Evolutionary conservation across 1,140 invertebrate species (phyloP).

Genomic region (Lordiphosa mommai): DNA sequence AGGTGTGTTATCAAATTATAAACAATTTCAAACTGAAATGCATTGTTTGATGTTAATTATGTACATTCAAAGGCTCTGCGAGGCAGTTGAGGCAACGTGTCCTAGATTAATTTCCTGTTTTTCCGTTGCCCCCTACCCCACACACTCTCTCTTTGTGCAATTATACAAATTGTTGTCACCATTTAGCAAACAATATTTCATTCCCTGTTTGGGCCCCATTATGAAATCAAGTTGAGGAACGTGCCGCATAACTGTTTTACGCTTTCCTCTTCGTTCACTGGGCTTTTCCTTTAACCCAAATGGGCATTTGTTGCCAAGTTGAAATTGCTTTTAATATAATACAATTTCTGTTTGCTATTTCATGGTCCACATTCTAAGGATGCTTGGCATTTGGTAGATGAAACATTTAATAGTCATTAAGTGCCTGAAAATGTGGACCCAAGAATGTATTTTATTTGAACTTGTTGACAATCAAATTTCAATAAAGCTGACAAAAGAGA

Average conservation of each 20-base stretch:
- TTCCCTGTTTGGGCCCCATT: conserved; percentile 36
- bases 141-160: conserved; percentile 25
- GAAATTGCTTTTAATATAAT: conserved; percentile 72
- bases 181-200: conserved; percentile 27
- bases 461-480: conserved; percentile 57
- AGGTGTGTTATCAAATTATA: conserved; percentile 71
- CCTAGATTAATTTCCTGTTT: conserved; percentile 48
- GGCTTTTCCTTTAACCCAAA: conserved; percentile 11
- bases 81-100: neutral
- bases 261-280: neutral
- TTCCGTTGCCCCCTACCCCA: conserved; percentile 10
- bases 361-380: conserved; percentile 43
- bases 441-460: conserved; percentile 6
- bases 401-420: conserved; percentile 67
- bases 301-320: conserved; percentile 66
- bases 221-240: conserved; percentile 50
- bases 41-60: conserved; percentile 62
- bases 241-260: conserved; percentile 38
- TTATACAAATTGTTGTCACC: conserved; percentile 38
- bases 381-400: conserved; percentile 33
- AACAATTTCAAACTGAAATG: conserved; percentile 49
- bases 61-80: conserved; percentile 16
- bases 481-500: conserved; percentile 44
- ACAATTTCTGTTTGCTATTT: conserved; percentile 63
- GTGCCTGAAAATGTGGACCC: conserved; percentile 34